Percentiles rank a stretch among this genome's conserved stretches.
phyloP scores from a whole-genome alignment of 1,140 invertebrate species.

The Drosophila orosa region DNA sequence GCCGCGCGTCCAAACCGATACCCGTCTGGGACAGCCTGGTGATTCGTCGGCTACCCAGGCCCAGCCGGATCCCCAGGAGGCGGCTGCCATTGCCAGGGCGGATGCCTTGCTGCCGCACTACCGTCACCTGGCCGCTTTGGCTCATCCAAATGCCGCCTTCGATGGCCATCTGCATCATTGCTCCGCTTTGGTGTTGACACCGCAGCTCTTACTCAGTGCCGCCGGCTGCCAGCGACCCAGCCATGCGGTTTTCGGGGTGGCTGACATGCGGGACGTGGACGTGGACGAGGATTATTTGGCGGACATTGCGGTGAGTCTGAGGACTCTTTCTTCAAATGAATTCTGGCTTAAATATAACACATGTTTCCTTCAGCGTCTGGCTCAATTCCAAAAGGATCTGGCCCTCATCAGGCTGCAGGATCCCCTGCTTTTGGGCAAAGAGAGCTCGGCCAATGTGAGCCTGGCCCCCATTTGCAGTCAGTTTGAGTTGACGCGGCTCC shows the following conservation, averaged over 20 bases:
- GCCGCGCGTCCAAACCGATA: conserved; percentile 30
- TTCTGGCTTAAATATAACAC: neutral
- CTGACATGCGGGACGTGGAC: conserved; percentile 60
- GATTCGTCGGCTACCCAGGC: neutral
- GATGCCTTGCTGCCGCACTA: conserved; percentile 41
- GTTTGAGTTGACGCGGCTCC: conserved; percentile 56
- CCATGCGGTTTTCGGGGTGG: conserved; percentile 65
- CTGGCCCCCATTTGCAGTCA: conserved; percentile 55
- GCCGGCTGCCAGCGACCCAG: conserved; percentile 58
- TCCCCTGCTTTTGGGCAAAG: conserved; percentile 12
- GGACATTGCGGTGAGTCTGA: conserved; percentile 46
- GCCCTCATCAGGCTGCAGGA: conserved; percentile 39
- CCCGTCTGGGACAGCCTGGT: neutral
- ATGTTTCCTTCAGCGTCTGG: conserved; percentile 23
- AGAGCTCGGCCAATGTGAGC: conserved; percentile 18
- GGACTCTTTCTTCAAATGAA: neutral
- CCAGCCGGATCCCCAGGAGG: conserved; percentile 10
- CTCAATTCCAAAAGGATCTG: conserved; percentile 43
- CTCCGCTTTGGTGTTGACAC: conserved; percentile 49
- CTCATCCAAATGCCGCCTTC: conserved; percentile 63
- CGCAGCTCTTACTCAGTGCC: conserved; percentile 48
- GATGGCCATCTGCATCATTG: conserved; percentile 65
- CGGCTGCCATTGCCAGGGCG: conserved; percentile 18
- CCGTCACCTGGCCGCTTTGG: conserved; percentile 53
- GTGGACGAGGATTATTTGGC: conserved; percentile 61